These are phyloP conservation scores for Arizona elegans DNA, from an alignment of 2,113 vertebrate species.

Conservation along the genomic window DNA sequence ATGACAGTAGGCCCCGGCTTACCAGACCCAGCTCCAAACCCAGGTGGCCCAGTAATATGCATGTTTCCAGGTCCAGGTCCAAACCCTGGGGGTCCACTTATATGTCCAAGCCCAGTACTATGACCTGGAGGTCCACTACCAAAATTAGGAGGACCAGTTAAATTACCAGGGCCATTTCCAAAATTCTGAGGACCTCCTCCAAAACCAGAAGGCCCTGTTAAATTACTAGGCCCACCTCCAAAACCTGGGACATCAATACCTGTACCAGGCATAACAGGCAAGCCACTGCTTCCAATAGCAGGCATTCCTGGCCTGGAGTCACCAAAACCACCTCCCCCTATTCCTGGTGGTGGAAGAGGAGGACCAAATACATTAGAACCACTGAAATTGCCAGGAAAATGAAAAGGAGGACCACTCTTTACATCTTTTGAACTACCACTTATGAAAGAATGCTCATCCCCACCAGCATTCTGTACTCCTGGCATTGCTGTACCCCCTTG, in stretches of 20 bases:
- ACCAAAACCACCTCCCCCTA: constrained; percentile 81
- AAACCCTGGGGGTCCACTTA: constrained; percentile 75
- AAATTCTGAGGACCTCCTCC: constrained; percentile 82
- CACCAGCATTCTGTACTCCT: constrained; percentile 58
- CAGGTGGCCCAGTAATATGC: constrained; percentile 78
- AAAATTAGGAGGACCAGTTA: constrained; percentile 80
- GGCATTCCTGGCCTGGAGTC: constrained; percentile 80
- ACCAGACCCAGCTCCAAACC: constrained; percentile 78
- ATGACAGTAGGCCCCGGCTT: constrained; percentile 91
- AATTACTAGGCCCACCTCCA: constrained; percentile 76
- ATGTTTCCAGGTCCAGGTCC: constrained; percentile 75
- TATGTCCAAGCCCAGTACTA: constrained; percentile 75
- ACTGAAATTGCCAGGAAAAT: constrained; percentile 79
- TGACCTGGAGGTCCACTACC: constrained; percentile 78
- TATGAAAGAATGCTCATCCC: constrained; percentile 88
- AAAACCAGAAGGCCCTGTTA: constrained; percentile 78
- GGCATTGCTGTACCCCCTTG: constrained; percentile 71
- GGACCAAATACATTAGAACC: constrained; percentile 86
- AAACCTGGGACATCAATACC: constrained; percentile 86
- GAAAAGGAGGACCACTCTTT: constrained; percentile 85
- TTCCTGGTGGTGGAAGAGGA: constrained; percentile 85
- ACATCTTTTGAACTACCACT: constrained; percentile 82
- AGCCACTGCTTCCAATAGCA: constrained; percentile 78
- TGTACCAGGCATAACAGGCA: constrained; percentile 83
- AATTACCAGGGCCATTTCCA: constrained; percentile 80